These are phyloP conservation scores for Drosophila malerkotliana DNA, from an alignment of 1,140 invertebrate species.

Conservation along the genomic window DNA sequence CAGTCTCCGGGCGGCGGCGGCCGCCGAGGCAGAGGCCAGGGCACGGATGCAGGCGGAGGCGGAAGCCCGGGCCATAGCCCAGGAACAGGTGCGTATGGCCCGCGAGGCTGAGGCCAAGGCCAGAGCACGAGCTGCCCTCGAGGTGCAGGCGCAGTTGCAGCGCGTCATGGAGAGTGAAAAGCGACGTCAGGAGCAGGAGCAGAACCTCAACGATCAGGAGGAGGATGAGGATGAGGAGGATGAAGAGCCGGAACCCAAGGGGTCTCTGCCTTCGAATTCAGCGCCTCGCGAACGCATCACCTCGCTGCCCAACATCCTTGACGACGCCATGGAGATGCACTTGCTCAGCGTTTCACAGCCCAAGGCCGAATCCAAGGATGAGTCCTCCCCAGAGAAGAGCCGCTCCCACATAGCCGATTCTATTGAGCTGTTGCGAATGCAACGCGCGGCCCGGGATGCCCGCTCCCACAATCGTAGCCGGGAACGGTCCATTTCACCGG, in stretches of 20 bases:
- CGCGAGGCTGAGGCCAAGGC: slow-evolving; percentile 48
- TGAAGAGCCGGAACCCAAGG: slow-evolving; percentile 19
- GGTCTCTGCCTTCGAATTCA: slow-evolving; percentile 9
- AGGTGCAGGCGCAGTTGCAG: slow-evolving; percentile 50
- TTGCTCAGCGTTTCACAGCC: slow-evolving; percentile 33
- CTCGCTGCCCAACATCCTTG: slow-evolving; percentile 49
- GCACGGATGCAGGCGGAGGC: slow-evolving; percentile 39
- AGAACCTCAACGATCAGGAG: not conserved
- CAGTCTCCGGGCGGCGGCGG: slow-evolving; percentile 62
- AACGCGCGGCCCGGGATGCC: slow-evolving; percentile 61
- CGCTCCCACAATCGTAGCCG: slow-evolving; percentile 59
- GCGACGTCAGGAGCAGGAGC: slow-evolving; percentile 9
- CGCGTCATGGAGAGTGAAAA: slow-evolving; percentile 45
- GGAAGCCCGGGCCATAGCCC: slow-evolving; percentile 51
- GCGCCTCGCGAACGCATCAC: slow-evolving; percentile 42
- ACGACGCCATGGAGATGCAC: slow-evolving; percentile 57
- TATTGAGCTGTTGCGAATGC: slow-evolving; percentile 68
- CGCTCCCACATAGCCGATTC: slow-evolving; percentile 61
- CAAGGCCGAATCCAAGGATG: slow-evolving; percentile 21
- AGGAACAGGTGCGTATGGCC: slow-evolving; percentile 46
- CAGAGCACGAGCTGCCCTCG: slow-evolving; percentile 50
- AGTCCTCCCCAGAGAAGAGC: slow-evolving; percentile 53
- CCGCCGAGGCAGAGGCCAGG: slow-evolving; percentile 55
- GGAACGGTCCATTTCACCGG: slow-evolving; percentile 58
- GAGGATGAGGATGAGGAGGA: slow-evolving; percentile 17